Evolutionary conservation across 2,888 invertebrate genomes (phyloP).

Genomic region (Hesperia comma): DNA sequence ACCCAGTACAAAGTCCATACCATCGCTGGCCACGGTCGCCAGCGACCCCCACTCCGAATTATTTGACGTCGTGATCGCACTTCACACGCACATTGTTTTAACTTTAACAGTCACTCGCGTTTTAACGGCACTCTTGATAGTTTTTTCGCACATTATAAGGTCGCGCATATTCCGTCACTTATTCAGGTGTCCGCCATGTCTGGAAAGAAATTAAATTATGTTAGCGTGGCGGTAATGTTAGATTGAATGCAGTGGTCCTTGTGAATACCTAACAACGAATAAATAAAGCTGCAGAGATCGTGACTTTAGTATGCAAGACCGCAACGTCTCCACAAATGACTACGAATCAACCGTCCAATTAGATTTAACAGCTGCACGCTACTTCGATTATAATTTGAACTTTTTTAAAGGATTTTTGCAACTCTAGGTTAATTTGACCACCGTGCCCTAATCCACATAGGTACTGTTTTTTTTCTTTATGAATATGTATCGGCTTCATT

Average conservation of each 20-base stretch:
- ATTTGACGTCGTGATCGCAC: conserved; percentile 76
- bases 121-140: conserved; percentile 52
- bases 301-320: conserved; percentile 58
- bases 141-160: conserved; percentile 50
- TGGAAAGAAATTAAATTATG: conserved; percentile 39
- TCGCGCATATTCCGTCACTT: conserved; percentile 59
- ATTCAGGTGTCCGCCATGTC: conserved; percentile 41
- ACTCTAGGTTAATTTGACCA: conserved; percentile 37
- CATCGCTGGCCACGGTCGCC: conserved; percentile 80
- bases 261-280: conserved; percentile 53
- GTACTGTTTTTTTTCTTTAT: conserved; percentile 59
- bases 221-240: conserved; percentile 1
- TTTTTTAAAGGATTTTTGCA: conserved; percentile 56
- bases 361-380: conserved; percentile 50
- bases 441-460: conserved; percentile 37
- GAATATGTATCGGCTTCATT: conserved; percentile 56
- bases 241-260: conserved; percentile 38
- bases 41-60: conserved; percentile 72
- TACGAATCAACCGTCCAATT: conserved; percentile 46
- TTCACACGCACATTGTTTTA: conserved; percentile 67
- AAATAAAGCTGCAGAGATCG: conserved; percentile 38
- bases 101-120: conserved; percentile 63
- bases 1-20: conserved; percentile 76
- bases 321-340: conserved; percentile 59
- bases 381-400: conserved; percentile 57